Percentiles rank a stretch among this genome's conserved stretches.
Conservation (phyloP, 2,797 vertebrate species). For the Fringilla coelebs region DNA sequence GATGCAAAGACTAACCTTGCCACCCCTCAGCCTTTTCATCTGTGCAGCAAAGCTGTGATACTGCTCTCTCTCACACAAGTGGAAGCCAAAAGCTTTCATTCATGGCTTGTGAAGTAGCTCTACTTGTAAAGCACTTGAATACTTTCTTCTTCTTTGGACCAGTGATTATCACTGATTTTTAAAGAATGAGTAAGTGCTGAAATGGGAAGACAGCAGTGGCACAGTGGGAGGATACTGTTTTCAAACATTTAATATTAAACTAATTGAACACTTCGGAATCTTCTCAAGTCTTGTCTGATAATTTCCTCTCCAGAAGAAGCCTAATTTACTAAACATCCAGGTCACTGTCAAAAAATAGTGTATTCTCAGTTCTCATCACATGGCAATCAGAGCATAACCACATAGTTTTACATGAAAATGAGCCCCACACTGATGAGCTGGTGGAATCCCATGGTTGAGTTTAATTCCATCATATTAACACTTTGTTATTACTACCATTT, state of each 20-base stretch:
- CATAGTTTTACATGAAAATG: not conserved
- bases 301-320: constrained; percentile 5
- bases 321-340: constrained; percentile 37
- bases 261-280: not conserved
- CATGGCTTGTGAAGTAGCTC: not conserved
- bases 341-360: constrained; percentile 17
- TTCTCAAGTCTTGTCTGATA: not conserved
- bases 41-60: not conserved
- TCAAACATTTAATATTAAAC: constrained; percentile 5
- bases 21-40: not conserved
- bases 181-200: not conserved
- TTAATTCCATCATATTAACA: constrained; percentile 26
- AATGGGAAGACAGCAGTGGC: not conserved
- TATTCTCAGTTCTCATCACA: constrained; percentile 26
- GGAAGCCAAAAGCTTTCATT: constrained; percentile 6
- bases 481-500: not conserved
- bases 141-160: not conserved
- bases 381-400: constrained; percentile 43
- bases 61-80: not conserved
- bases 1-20: not conserved
- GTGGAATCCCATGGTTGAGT: not conserved
- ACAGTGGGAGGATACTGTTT: not conserved
- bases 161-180: not conserved
- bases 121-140: not conserved
- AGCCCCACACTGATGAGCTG: not conserved